A percentile compares a stretch with the other conserved stretches of the same genome.
phyloP scores from a whole-genome alignment of 2,113 vertebrate species.

The Mormyrus lacerda region DNA sequence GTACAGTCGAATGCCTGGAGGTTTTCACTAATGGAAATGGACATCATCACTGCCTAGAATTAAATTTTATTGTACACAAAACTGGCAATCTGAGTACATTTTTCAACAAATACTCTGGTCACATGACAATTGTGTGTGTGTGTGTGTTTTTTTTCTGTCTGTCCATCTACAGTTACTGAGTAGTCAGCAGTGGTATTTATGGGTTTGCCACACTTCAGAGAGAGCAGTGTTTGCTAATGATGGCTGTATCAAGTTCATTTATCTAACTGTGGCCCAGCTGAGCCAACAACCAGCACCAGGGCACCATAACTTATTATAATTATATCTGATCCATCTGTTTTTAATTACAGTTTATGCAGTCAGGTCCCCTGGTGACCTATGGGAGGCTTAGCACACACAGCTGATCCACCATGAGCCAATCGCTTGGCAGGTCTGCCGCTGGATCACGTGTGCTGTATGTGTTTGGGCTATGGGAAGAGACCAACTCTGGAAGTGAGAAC shows the following conservation, averaged over 20 bases:
- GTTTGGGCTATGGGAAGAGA: neutral
- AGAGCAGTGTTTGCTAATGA: neutral
- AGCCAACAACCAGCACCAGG: neutral
- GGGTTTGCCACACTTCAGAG: neutral
- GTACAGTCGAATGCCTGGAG: constrained; percentile 2
- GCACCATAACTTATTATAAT: neutral
- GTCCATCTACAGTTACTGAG: neutral
- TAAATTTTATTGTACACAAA: constrained; percentile 9
- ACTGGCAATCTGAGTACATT: neutral
- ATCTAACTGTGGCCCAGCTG: neutral
- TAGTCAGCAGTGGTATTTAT: neutral
- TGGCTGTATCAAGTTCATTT: neutral
- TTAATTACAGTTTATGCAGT: neutral
- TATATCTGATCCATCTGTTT: neutral
- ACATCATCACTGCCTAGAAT: constrained; percentile 6
- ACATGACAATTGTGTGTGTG: neutral
- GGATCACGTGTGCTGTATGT: neutral
- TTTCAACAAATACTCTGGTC: neutral
- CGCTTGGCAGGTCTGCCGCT: neutral
- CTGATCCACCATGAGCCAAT: neutral
- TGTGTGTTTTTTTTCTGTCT: neutral
- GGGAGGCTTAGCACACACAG: neutral
- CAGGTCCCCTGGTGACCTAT: neutral
- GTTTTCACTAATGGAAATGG: constrained; percentile 4
- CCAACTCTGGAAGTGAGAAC: neutral